Conservation (phyloP, 2,797 vertebrate genomes). For the Anisognathus igniventris region DNA sequence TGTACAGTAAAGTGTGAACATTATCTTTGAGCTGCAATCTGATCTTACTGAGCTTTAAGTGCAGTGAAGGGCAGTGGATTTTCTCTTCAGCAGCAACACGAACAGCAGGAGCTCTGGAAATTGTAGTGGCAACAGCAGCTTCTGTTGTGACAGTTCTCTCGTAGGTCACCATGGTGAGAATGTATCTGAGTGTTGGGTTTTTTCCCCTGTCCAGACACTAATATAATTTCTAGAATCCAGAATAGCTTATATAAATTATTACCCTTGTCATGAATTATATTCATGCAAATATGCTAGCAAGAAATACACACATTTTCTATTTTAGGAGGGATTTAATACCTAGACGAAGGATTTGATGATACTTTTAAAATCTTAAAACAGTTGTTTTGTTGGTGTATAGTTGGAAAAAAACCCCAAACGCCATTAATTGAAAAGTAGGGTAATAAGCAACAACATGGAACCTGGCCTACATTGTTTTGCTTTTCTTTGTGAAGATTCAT, state of each 20-base stretch:
- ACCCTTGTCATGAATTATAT: neutral
- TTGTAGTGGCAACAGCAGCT: slow-evolving; percentile 59
- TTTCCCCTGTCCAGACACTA: neutral
- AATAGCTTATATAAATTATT: slow-evolving; percentile 28
- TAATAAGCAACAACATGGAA: neutral
- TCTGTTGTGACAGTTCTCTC: slow-evolving; percentile 64
- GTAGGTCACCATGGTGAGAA: slow-evolving; percentile 58
- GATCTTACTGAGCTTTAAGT: slow-evolving; percentile 44
- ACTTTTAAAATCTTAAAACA: neutral
- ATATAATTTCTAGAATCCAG: slow-evolving; percentile 19
- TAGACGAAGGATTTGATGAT: neutral
- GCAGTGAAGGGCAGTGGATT: slow-evolving; percentile 32
- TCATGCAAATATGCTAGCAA: neutral
- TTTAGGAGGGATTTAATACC: neutral
- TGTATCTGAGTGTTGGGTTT: neutral
- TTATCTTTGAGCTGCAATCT: slow-evolving; percentile 34
- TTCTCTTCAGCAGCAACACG: neutral
- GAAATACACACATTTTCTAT: neutral
- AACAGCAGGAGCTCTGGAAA: slow-evolving; percentile 66
- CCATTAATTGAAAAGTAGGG: neutral
- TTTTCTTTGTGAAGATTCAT: neutral
- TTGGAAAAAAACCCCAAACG: fast-evolving
- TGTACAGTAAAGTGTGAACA: slow-evolving; percentile 31
- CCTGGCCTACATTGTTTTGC: neutral
- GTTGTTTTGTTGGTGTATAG: neutral